Percentiles rank a stretch among this genome's conserved stretches.
Conservation (phyloP, 2,888 invertebrate species). For the Caenorhabditis sp. region DNA sequence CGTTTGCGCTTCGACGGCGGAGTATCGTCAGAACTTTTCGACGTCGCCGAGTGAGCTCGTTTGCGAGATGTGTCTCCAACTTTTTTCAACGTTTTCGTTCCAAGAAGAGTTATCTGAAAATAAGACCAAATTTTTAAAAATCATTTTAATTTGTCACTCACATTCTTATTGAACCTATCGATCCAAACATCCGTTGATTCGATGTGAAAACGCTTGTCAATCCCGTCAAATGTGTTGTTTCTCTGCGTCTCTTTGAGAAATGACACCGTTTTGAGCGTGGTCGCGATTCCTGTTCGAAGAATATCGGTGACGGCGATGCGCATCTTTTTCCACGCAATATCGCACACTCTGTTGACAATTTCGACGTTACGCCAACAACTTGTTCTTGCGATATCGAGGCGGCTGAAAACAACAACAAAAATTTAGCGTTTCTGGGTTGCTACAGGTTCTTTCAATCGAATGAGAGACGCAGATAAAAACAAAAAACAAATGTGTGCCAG, state of each 20-base stretch:
- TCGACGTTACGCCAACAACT: constrained; percentile 42
- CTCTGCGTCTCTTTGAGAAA: constrained; percentile 18
- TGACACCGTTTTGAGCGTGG: constrained; percentile 12
- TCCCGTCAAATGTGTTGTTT: constrained; percentile 13
- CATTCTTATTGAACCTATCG: constrained; percentile 9
- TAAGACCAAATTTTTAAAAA: too few species aligned
- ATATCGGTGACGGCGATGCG: constrained; percentile 29
- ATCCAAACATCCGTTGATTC: constrained; percentile 25
- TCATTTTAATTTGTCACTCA: too few species aligned
- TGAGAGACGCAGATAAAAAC: too few species aligned
- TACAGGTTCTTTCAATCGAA: neutral
- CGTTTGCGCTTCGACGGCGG: neutral
- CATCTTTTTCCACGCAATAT: constrained; percentile 39
- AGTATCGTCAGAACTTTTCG: neutral
- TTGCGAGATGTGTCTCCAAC: neutral
- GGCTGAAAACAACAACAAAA: constrained; percentile 34
- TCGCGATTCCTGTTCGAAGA: constrained; percentile 22
- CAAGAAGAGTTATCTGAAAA: constrained; percentile 2
- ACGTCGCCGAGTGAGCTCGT: neutral
- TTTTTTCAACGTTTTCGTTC: neutral
- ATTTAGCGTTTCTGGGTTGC: too few species aligned
- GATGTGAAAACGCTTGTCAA: constrained; percentile 26
- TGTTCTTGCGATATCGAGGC: constrained; percentile 21
- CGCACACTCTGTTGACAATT: constrained; percentile 30
- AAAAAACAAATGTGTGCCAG: too few species aligned